These are phyloP conservation scores for Psilopsiagon aymara DNA, from an alignment of 2,113 vertebrate species.

Conservation along the genomic window DNA sequence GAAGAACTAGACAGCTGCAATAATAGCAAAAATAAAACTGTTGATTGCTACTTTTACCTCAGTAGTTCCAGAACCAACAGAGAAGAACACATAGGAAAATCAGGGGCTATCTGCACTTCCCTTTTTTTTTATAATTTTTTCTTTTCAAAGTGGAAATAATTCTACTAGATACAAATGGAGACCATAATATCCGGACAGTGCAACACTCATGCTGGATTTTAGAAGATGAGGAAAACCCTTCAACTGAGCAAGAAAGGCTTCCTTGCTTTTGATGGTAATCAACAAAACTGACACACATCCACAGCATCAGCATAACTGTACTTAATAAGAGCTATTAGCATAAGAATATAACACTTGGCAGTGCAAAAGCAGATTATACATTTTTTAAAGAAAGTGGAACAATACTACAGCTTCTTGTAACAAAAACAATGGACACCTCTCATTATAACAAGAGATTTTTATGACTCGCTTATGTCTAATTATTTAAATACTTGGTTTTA, in stretches of 20 bases:
- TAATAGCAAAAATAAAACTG: neutral
- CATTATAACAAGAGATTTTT: neutral
- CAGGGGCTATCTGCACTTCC: neutral
- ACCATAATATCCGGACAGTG: neutral
- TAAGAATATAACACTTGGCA: neutral
- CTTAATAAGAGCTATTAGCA: neutral
- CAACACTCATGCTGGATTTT: neutral
- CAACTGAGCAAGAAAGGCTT: neutral
- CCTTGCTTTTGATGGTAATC: neutral
- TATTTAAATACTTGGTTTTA: neutral
- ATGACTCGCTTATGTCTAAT: neutral
- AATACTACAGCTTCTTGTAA: neutral
- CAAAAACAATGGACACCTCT: neutral
- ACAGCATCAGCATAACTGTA: neutral
- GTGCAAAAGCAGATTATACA: neutral
- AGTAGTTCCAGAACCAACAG: neutral
- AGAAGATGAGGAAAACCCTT: neutral
- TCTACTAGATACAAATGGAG: neutral
- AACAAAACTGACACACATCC: neutral
- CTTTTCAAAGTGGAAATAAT: neutral
- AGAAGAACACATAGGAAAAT: neutral
- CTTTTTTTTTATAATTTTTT: neutral
- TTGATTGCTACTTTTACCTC: neutral
- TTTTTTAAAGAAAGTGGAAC: neutral
- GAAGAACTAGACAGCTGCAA: neutral